Percentiles rank a stretch among this genome's conserved stretches.
Evolutionary conservation across 2,113 vertebrate species (phyloP).

Genomic region (Elgaria multicarinata): DNA sequence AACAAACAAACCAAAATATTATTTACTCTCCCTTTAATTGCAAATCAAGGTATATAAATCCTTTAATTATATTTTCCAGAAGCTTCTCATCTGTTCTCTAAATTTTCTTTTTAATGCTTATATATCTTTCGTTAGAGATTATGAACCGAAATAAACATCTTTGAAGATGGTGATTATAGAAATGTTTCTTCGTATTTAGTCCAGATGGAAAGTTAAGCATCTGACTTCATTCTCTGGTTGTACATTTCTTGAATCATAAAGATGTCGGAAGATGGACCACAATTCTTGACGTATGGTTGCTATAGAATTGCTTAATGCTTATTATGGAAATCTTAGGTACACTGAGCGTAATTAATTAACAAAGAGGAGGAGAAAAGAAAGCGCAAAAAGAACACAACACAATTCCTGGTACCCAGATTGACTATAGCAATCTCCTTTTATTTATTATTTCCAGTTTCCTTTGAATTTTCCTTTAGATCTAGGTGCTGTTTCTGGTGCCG

Average conservation of each 20-base stretch:
- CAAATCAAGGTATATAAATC: background rate
- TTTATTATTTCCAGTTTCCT: background rate
- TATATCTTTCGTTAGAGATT: background rate
- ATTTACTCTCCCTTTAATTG: background rate
- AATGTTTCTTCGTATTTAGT: background rate
- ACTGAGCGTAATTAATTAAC: background rate
- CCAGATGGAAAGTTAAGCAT: background rate
- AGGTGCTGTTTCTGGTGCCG: background rate
- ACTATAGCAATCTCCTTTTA: background rate
- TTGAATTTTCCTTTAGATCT: background rate
- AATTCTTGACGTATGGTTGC: background rate
- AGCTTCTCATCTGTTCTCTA: background rate
- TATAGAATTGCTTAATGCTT: background rate
- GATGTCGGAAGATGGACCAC: background rate
- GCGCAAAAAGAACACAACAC: background rate
- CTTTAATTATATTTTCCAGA: background rate
- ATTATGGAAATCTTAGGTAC: background rate
- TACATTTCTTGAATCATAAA: background rate
- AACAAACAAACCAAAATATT: too few species aligned
- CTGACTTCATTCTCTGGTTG: background rate
- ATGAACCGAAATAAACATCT: background rate
- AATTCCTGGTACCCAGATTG: background rate
- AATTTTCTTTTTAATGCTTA: background rate
- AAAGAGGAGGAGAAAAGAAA: background rate
- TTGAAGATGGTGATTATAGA: background rate